Base-by-base conservation (phyloP, 2,888 invertebrate species). In the Dryadula phaetusa region DNA sequence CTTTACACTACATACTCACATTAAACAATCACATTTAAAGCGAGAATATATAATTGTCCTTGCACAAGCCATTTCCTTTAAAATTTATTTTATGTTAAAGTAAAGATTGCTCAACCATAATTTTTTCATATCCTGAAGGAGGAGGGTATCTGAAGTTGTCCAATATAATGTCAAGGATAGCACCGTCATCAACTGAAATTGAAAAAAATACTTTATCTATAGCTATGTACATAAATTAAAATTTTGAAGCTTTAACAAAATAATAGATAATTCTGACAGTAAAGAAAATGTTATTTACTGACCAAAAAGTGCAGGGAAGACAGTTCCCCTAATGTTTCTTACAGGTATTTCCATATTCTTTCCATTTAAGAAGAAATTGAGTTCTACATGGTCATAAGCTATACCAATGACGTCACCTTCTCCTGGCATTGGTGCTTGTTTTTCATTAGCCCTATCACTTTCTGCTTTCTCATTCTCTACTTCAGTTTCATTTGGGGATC, bases 361-460 rank as follows among this genome's bases (percentile, higher is more conserved):
- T 2, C 99, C 99, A 90, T 99, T 99, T 46, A 98, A 91, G 86
- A 95, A 99, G 92, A 99, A 98, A 85, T 98, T 98, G 68, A 99
- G 90, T 81, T 99, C 98, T 68, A 99, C 96, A 85, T 99, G 99
- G 85, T 99, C 99, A 85, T 97, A 99, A 0, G 98, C 96, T 40
- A 99, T 94, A 25, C 99, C 99, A 78, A 99, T 94, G 64, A 98
- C 95, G 84, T 99, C 99, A 28, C 99, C 99, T 90, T 99, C 99
- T 79, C 97, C 96, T 3, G 97, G 95, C 80, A 95, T 94, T 76
- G 82, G 88, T 49, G 89, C 80, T 14, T 77, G 72, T 34, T 77
- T 81, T 1, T 75, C 74, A 42, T 72, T 75, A 0, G 42, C 69
- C 28, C 76, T 83, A 16, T 90, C 87, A 72, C 78, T 83, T 67